Percentiles rank a stretch among this genome's conserved stretches.
These are phyloP conservation scores for Embidobia sp. DNA, from an alignment of 2,888 invertebrate genomes.

Conservation along the genomic window DNA sequence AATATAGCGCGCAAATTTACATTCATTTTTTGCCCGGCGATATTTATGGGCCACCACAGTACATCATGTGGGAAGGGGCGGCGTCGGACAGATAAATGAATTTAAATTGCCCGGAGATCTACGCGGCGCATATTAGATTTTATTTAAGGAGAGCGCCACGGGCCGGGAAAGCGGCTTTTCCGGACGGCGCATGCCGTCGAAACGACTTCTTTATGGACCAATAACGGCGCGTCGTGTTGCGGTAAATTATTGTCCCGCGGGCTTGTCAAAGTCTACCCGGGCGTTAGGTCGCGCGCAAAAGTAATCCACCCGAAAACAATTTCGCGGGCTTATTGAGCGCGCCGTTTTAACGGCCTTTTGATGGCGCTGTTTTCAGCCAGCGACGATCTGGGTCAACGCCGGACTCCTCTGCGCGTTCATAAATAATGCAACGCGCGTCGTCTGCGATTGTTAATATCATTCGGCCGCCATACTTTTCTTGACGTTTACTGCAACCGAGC, in stretches of 20 bases:
- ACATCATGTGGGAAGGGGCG: not conserved
- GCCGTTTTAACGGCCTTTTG: slow-evolving; percentile 27
- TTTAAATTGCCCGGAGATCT: slow-evolving; percentile 44
- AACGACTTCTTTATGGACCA: slow-evolving; percentile 77
- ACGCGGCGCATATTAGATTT: slow-evolving; percentile 28
- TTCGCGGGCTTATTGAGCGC: slow-evolving; percentile 18
- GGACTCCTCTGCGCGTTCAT: not conserved
- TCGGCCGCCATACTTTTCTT: slow-evolving; percentile 40
- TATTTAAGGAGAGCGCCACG: slow-evolving; percentile 45
- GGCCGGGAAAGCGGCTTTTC: too few relatives aligned
- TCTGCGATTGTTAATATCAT: slow-evolving; percentile 23
- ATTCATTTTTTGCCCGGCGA: slow-evolving; percentile 14
- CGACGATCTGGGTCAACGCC: slow-evolving; percentile 29
- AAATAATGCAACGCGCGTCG: slow-evolving; percentile 33
- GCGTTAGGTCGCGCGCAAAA: slow-evolving; percentile 27
- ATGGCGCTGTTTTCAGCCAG: not conserved
- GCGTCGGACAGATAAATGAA: slow-evolving; percentile 25
- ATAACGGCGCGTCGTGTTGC: slow-evolving; percentile 77
- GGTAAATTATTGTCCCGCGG: slow-evolving; percentile 76
- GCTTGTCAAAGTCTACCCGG: slow-evolving; percentile 3
- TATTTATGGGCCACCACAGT: slow-evolving; percentile 25
- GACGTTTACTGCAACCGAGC: slow-evolving; percentile 40
- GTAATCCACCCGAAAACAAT: slow-evolving; percentile 46
- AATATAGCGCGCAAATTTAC: slow-evolving; percentile 20
- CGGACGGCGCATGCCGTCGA: slow-evolving; percentile 58